These are phyloP conservation scores for Apis laboriosa DNA, from an alignment of 1,140 invertebrate species.

Conservation along the genomic window DNA sequence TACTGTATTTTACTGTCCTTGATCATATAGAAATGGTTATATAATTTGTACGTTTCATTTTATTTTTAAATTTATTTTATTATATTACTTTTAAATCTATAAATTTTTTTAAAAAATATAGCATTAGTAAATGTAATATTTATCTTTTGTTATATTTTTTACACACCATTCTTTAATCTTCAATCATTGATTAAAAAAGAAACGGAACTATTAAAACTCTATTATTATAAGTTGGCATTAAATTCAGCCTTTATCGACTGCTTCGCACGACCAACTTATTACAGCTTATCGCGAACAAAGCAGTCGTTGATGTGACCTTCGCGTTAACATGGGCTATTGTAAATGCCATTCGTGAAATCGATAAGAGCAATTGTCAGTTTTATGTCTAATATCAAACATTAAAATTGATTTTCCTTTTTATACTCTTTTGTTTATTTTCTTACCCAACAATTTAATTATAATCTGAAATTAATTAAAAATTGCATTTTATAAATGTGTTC, in stretches of 20 bases:
- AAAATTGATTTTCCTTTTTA: not conserved
- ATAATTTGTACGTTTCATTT: not conserved
- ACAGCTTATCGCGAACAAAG: slow-evolving; percentile 24
- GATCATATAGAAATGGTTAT: not conserved
- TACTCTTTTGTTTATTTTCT: not conserved
- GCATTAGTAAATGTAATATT: not conserved
- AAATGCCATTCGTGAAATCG: slow-evolving; percentile 37
- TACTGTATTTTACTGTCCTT: not conserved
- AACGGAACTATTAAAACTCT: not conserved
- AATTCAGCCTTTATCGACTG: slow-evolving; percentile 6
- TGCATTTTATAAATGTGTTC: not conserved
- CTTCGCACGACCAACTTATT: not conserved
- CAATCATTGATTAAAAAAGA: not conserved
- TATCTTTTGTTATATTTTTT: not conserved
- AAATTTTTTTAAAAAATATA: not conserved
- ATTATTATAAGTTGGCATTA: slow-evolving; percentile 17
- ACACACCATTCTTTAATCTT: not conserved
- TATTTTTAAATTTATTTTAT: not conserved
- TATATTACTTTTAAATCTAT: not conserved
- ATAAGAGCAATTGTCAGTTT: not conserved
- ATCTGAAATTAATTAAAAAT: not conserved
- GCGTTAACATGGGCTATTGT: slow-evolving; percentile 5
- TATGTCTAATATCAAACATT: too few species aligned
- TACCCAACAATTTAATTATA: not conserved
- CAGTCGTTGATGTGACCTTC: slow-evolving; percentile 21